Evolutionary conservation across 2,888 invertebrate species (phyloP).

Genomic region (Helicoverpa assulta): DNA sequence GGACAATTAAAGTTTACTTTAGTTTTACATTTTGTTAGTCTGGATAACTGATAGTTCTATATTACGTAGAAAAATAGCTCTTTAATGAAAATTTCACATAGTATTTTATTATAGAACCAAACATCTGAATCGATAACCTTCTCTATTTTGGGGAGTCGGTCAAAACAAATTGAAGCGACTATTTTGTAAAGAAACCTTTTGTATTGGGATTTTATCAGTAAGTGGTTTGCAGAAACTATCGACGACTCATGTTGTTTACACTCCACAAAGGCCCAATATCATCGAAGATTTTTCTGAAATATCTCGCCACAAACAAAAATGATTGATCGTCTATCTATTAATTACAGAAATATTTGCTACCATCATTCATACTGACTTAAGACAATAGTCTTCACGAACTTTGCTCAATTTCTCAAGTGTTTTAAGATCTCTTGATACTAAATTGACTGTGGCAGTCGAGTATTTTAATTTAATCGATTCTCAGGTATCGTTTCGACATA

Average conservation of each 20-base stretch:
- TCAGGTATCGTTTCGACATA: conserved; percentile 41
- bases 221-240: conserved; percentile 24
- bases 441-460: conserved; percentile 65
- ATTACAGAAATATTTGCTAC: conserved; percentile 80
- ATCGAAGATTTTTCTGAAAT: conserved; percentile 31
- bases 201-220: neutral
- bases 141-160: no score
- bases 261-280: conserved; percentile 28
- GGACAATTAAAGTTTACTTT: conserved; percentile 32
- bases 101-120: neutral
- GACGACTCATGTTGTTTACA: conserved; percentile 33
- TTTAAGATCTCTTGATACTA: conserved; percentile 51
- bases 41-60: neutral
- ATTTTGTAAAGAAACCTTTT: neutral
- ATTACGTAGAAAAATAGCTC: neutral
- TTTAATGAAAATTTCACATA: neutral
- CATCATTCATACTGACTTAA: conserved; percentile 66
- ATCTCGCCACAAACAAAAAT: conserved; percentile 70
- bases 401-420: conserved; percentile 50
- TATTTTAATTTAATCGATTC: conserved; percentile 78
- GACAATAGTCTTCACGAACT: conserved; percentile 66
- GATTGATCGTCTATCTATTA: conserved; percentile 79
- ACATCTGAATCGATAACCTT: no score
- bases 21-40: conserved; percentile 20
- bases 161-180: neutral